Evolutionary conservation across 2,113 vertebrate genomes (phyloP), one percentile per base, ranked within the genome.

Genomic region (Stigmatopora argus): DNA sequence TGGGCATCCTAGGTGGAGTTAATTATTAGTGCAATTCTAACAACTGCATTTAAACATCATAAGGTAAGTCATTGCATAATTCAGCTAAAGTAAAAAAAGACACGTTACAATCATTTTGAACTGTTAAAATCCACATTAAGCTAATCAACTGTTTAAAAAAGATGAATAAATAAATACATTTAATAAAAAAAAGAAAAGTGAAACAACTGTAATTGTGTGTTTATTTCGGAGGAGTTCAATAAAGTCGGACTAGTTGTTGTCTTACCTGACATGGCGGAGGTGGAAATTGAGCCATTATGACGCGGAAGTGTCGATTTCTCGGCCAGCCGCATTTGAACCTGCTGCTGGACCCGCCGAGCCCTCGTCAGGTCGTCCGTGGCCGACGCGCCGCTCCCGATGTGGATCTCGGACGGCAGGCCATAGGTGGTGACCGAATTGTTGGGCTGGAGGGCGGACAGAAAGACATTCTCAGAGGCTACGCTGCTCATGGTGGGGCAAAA

Each of bases 391-490:
- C 79, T 70, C 46, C 70, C 79, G 31, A 90, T 69, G 9, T 85
- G 83, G 21, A 65, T 44, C 0, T 90, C 88, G 0, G 88, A 70
- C 71, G 89, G 90, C 17, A 91, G 73, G 0, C 82, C 91, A 70
- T 91, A 91, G 13, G 88, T 90, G 67, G 84, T 89, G 41, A 90
- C 89, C 15, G 77, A 45, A 17, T 23, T 77, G 73, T 88, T 86
- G 66, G 89, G 89, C 90, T 92, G 89, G 14, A 92, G 49, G 21
- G 89, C 80, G 67, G 91, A 79, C 14, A 85, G 26, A 78, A 92
- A 91, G 0, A 71, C 78, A 49, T 9, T 75, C 0, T 92, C 89
- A 71, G 87, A 77, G 38, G 48, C 67, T 53, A 67, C 0, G 15
- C 44, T 57, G 46, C 69, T 88, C 89, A 90, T 90, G 49, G 62